Evolutionary conservation across 2,797 vertebrate species (phyloP).

Genomic region (Lagorchestes hirsutus): DNA sequence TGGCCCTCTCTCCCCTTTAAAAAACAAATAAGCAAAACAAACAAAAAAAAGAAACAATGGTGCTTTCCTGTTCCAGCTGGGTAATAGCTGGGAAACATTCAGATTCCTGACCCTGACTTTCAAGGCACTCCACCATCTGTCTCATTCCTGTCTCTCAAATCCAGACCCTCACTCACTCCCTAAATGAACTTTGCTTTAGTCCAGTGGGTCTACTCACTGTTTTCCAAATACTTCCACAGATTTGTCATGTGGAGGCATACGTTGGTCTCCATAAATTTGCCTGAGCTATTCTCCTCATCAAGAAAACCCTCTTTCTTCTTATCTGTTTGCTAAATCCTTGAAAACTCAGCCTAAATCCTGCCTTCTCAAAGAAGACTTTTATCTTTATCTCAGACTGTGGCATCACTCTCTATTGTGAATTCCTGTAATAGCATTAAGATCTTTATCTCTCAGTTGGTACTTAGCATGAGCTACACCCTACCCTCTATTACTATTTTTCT

Average conservation of each 20-base stretch:
- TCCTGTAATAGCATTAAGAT: not conserved
- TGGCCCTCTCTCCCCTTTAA: not conserved
- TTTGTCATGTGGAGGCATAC: not conserved
- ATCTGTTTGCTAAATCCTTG: not conserved
- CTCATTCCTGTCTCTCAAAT: not conserved
- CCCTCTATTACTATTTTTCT: not conserved
- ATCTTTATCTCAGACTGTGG: not conserved
- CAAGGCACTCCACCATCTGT: not conserved
- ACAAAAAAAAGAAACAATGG: not conserved
- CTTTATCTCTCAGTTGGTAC: not conserved
- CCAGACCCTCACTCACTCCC: not conserved
- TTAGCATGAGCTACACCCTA: not conserved
- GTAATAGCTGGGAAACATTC: not conserved
- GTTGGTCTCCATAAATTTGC: not conserved
- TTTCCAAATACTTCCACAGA: not conserved
- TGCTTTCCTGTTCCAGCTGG: not conserved
- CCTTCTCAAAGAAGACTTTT: not conserved
- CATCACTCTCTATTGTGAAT: not conserved
- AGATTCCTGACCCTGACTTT: not conserved
- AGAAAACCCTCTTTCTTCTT: not conserved
- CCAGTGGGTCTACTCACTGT: not conserved
- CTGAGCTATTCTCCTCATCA: not conserved
- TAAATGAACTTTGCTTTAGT: not conserved
- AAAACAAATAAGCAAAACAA: not conserved
- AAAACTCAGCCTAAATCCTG: not conserved